These are phyloP conservation scores for Hemaris fuciformis DNA, from an alignment of 2,888 invertebrate genomes.

Conservation along the genomic window DNA sequence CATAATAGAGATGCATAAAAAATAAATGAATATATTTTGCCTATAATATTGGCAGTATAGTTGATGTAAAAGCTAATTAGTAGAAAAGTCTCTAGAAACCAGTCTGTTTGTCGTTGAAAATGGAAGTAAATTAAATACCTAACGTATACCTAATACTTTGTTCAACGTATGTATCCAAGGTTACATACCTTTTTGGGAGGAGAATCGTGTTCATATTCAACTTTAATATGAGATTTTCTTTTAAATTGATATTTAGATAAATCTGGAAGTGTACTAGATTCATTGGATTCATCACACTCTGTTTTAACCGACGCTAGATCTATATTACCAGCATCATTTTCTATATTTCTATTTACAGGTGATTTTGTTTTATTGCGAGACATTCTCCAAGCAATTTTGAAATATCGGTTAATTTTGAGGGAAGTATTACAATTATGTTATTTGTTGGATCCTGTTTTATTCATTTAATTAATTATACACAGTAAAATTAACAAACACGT, in stretches of 20 bases:
- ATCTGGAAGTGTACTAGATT: slow-evolving; percentile 33
- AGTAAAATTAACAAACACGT: no score
- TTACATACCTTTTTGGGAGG: slow-evolving; percentile 40
- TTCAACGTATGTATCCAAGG: no score
- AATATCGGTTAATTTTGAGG: neutral
- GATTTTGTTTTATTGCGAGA: neutral
- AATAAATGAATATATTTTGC: neutral
- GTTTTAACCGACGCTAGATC: slow-evolving; percentile 16
- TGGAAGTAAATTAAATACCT: no score
- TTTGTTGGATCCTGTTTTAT: no score
- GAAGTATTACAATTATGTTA: neutral
- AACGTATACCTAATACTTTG: no score
- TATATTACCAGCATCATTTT: neutral
- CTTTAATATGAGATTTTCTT: slow-evolving; percentile 63
- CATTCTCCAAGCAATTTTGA: neutral
- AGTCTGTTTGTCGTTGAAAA: no score
- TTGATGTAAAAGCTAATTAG: no score
- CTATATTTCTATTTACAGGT: neutral
- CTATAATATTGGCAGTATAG: no score
- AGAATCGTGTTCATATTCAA: slow-evolving; percentile 61
- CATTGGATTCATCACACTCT: slow-evolving; percentile 26
- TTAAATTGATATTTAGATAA: slow-evolving; percentile 61
- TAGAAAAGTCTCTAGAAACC: no score
- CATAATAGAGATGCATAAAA: no score
- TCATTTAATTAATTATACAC: no score